Percentiles rank a stretch among this genome's conserved stretches.
Evolutionary conservation across 2,113 vertebrate species (phyloP).

Genomic region (Scomber scombrus): DNA sequence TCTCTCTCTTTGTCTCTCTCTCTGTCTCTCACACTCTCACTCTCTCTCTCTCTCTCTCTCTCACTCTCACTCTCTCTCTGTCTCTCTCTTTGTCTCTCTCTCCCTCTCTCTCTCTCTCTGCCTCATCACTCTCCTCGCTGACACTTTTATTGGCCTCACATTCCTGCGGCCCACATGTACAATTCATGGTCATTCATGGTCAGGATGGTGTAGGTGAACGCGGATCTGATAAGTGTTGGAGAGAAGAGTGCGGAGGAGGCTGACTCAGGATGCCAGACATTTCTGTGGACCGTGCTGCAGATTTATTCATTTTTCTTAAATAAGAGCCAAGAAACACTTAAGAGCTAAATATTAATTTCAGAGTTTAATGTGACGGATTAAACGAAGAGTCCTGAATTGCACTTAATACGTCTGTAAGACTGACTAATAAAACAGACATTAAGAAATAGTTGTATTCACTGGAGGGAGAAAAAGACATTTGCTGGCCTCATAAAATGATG

Average conservation of each 20-base stretch:
- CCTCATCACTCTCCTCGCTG: constrained; percentile 19
- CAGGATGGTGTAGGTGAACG: constrained; percentile 47
- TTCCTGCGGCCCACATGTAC: constrained; percentile 43
- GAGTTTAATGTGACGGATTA: no score
- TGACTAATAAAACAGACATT: no score
- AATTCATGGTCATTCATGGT: constrained; percentile 15
- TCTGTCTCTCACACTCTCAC: no score
- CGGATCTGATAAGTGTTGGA: constrained; percentile 21
- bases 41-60: no score
- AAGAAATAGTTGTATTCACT: no score
- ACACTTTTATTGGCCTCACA: constrained; percentile 29
- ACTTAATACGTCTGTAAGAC: no score
- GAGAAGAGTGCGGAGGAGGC: constrained; percentile 34
- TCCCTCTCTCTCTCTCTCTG: background rate
- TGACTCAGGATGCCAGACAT: constrained; percentile 39
- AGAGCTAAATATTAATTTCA: background rate
- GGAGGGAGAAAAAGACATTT: no score
- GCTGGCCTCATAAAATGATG: no score
- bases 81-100: background rate
- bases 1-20: background rate
- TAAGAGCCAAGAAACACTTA: background rate
- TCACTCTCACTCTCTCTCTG: background rate
- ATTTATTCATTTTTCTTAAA: background rate
- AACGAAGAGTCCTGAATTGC: no score
- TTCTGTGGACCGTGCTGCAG: constrained; percentile 21